phyloP scores from a whole-genome alignment of 2,797 vertebrate genomes.

The Sphaeramia orbicularis region DNA sequence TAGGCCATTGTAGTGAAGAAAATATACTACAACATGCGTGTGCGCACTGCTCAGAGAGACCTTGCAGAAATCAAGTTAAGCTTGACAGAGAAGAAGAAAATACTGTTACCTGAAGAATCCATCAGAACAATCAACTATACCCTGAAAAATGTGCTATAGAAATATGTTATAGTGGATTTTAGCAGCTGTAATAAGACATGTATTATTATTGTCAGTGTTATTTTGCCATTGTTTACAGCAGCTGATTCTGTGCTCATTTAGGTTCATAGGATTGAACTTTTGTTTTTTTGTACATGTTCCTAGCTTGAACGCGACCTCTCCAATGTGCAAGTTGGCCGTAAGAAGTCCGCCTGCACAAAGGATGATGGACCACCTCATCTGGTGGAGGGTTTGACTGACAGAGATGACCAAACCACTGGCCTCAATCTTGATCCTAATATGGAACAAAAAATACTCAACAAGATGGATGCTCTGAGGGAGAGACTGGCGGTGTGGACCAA shows the following conservation, averaged over 20 bases:
- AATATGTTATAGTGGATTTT: not conserved
- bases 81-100: slow-evolving; percentile 83
- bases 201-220: not conserved
- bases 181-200: not conserved
- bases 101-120: slow-evolving; percentile 83
- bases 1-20: slow-evolving; percentile 92
- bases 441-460: slow-evolving; percentile 78
- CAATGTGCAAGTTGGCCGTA: slow-evolving; percentile 57
- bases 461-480: slow-evolving; percentile 82
- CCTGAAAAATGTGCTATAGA: slow-evolving; percentile 85
- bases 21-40: slow-evolving; percentile 94
- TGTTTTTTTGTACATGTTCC: slow-evolving; percentile 29
- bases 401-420: slow-evolving; percentile 42
- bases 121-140: slow-evolving; percentile 82
- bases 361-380: slow-evolving; percentile 25
- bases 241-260: not conserved
- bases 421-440: slow-evolving; percentile 51
- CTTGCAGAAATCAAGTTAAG: slow-evolving; percentile 81
- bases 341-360: slow-evolving; percentile 42
- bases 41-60: slow-evolving; percentile 83
- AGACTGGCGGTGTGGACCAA: slow-evolving; percentile 82
- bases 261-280: no score
- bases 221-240: slow-evolving; percentile 1
- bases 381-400: slow-evolving; percentile 33
- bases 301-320: slow-evolving; percentile 85